Evolutionary conservation across 2,113 vertebrate genomes (phyloP).

Genomic region (Drymodes brunneopygia): DNA sequence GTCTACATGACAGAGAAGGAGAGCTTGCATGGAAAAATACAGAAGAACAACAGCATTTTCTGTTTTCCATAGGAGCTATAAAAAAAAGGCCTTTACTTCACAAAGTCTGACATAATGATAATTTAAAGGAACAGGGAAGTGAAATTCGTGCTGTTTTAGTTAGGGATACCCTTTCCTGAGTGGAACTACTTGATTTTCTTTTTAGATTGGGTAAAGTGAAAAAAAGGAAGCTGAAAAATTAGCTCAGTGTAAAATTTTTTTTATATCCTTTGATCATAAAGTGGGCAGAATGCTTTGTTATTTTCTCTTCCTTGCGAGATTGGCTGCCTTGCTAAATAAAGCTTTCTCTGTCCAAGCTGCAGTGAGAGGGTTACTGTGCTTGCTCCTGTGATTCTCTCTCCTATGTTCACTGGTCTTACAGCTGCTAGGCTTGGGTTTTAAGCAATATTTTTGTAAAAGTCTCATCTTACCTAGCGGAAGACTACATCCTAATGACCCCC

Average conservation of each 20-base stretch:
- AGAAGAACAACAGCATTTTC: neutral
- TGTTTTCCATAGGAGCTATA: neutral
- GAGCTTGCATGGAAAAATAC: neutral
- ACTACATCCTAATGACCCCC: neutral
- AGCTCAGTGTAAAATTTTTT: neutral
- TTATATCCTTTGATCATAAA: neutral
- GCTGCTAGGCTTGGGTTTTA: neutral
- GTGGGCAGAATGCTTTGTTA: neutral
- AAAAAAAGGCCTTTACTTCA: neutral
- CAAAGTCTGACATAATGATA: neutral
- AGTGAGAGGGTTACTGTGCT: neutral
- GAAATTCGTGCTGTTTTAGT: neutral
- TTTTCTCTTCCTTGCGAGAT: neutral
- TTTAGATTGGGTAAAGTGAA: neutral
- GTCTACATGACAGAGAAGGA: neutral
- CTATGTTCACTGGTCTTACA: neutral
- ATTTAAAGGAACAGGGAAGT: neutral
- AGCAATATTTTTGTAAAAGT: neutral
- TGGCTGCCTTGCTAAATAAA: neutral
- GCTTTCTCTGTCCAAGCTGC: neutral
- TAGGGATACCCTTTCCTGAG: neutral
- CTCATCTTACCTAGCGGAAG: neutral
- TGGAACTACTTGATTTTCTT: neutral
- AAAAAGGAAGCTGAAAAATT: neutral
- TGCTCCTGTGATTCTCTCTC: neutral